A percentile compares a stretch with the other conserved stretches of the same genome.
These are phyloP conservation scores for Percina caprodes DNA, from an alignment of 2,113 vertebrate species.

Conservation along the genomic window DNA sequence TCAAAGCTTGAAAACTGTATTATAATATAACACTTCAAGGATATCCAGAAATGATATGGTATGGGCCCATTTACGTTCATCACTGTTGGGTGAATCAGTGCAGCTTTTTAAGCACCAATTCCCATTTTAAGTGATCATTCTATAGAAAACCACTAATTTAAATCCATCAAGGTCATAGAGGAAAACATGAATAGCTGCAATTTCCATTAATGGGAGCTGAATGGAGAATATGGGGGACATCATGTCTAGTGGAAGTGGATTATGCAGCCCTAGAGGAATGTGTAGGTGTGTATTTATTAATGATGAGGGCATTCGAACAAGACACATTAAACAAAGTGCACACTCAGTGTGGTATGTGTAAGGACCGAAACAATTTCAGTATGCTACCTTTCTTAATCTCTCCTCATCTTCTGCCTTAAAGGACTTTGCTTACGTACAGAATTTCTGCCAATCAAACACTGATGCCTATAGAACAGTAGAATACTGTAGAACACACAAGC, in stretches of 20 bases:
- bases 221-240: conserved; percentile 40
- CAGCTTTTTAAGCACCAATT: conserved; percentile 43
- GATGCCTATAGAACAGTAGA: not conserved
- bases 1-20: conserved; percentile 23
- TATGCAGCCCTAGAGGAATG: conserved; percentile 20
- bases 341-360: not conserved
- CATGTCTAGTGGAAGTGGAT: conserved; percentile 37
- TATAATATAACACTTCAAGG: conserved; percentile 18
- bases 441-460: conserved; percentile 7
- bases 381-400: not conserved
- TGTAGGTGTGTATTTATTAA: conserved; percentile 35
- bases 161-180: conserved; percentile 50
- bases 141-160: conserved; percentile 41
- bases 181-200: conserved; percentile 43
- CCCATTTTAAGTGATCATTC: conserved; percentile 47
- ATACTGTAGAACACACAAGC: not conserved
- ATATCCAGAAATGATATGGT: conserved; percentile 17
- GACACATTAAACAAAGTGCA: conserved; percentile 11
- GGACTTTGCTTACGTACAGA: not conserved
- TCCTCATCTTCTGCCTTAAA: conserved; percentile 2
- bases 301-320: conserved; percentile 16
- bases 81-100: conserved; percentile 29
- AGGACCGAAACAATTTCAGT: not conserved
- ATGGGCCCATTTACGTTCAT: conserved; percentile 19
- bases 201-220: conserved; percentile 50